These are phyloP conservation scores for Nasonia oneida DNA, from an alignment of 2,888 invertebrate species.

Conservation along the genomic window DNA sequence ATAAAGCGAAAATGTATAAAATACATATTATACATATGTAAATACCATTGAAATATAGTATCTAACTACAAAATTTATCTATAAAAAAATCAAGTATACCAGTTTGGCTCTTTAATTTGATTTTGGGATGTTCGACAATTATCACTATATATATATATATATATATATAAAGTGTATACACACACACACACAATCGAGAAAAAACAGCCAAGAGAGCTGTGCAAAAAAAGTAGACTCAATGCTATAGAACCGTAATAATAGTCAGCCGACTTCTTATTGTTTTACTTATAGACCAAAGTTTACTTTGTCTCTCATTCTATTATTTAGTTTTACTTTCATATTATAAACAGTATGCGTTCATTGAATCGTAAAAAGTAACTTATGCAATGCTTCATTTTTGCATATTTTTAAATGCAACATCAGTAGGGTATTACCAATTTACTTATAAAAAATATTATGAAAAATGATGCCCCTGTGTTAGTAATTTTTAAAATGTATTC, in stretches of 20 bases:
- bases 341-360: constrained; percentile 21
- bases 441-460: not conserved
- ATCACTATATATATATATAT: not conserved
- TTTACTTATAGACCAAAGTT: constrained; percentile 53
- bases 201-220: constrained; percentile 6
- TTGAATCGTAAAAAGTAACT: constrained; percentile 7
- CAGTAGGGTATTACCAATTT: not conserved
- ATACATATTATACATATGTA: not conserved
- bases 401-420: constrained; percentile 19
- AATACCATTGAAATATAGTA: constrained; percentile 26
- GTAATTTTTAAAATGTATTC: constrained; percentile 27
- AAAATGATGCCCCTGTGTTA: constrained; percentile 8
- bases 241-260: constrained; percentile 35
- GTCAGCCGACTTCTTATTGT: constrained; percentile 18
- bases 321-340: constrained; percentile 27
- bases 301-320: constrained; percentile 19
- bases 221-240: constrained; percentile 28
- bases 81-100: constrained; percentile 6
- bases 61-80: not conserved
- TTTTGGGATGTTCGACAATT: constrained; percentile 20
- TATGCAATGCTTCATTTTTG: not conserved
- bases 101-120: constrained; percentile 32
- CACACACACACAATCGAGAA: constrained; percentile 10
- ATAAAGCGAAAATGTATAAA: constrained; percentile 28
- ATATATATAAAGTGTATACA: too few species aligned